Evolutionary conservation across 2,113 vertebrate genomes (phyloP).

Genomic region (Myrmecobius fasciatus): DNA sequence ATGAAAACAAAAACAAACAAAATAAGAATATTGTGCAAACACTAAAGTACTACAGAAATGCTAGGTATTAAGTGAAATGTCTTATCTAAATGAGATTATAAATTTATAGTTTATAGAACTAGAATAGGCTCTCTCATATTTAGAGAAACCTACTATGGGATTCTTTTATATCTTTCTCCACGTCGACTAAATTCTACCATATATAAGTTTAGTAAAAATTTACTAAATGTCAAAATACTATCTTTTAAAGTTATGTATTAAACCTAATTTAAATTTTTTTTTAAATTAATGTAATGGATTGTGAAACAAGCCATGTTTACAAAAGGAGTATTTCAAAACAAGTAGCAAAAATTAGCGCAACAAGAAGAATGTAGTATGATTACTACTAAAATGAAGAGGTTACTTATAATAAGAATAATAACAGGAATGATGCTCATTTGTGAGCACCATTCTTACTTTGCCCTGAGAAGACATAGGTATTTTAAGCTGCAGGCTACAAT

Average conservation of each 20-base stretch:
- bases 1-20: too few species aligned
- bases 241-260: constrained; percentile 41
- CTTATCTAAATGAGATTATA: constrained; percentile 30
- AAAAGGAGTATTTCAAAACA: constrained; percentile 1
- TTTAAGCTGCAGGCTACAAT: background rate
- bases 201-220: constrained; percentile 65
- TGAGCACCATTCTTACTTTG: constrained; percentile 42
- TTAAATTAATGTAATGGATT: background rate
- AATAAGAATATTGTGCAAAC: background rate
- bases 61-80: background rate
- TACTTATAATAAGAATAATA: constrained; percentile 53
- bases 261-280: constrained; percentile 39
- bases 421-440: constrained; percentile 50
- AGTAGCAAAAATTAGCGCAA: constrained; percentile 21
- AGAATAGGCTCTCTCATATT: too few species aligned
- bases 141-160: constrained; percentile 6
- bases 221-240: constrained; percentile 62
- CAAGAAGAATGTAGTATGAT: constrained; percentile 35
- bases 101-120: background rate
- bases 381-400: constrained; percentile 34
- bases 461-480: constrained; percentile 35
- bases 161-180: constrained; percentile 47
- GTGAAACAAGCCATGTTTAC: background rate
- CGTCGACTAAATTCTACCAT: background rate
- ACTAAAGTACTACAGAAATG: background rate